Percentiles rank a stretch among this genome's conserved stretches.
Evolutionary conservation across 2,888 invertebrate species (phyloP).

Genomic region (Asteroscopus sphinx): DNA sequence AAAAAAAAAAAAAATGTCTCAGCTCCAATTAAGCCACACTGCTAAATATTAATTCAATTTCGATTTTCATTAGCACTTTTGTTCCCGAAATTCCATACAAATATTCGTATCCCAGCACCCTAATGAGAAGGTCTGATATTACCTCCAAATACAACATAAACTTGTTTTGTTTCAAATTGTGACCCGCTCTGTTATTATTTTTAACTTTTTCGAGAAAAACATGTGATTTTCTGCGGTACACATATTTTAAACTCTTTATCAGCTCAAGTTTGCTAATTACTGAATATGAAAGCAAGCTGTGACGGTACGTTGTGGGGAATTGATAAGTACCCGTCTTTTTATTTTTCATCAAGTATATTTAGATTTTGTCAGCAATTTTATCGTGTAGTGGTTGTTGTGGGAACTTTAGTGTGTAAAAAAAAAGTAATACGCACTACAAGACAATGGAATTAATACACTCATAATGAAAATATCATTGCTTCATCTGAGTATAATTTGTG

Average conservation of each 20-base stretch:
- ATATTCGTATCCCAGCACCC: constrained; percentile 55
- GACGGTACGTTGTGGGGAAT: no score
- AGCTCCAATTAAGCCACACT: no score
- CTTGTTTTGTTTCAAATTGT: constrained; percentile 61
- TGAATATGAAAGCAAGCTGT: not conserved
- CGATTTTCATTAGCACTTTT: constrained; percentile 32
- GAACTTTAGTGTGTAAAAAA: no score
- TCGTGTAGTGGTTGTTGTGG: no score
- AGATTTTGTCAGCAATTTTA: no score
- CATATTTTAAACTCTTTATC: constrained; percentile 29
- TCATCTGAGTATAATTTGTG: no score
- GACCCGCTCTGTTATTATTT: constrained; percentile 56
- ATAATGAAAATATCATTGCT: no score
- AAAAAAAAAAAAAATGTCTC: no score
- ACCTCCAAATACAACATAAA: constrained; percentile 60
- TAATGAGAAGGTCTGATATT: constrained; percentile 66
- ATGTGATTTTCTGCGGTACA: constrained; percentile 28
- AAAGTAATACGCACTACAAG: no score
- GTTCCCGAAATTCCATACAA: constrained; percentile 38
- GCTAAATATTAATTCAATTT: not conserved
- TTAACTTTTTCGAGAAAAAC: constrained; percentile 51
- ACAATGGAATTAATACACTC: no score
- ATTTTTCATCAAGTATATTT: no score
- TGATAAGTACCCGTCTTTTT: no score
- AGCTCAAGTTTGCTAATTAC: constrained; percentile 45